Evolutionary conservation across 2,113 vertebrate genomes (phyloP).

Genomic region (Nothocercus julius): DNA sequence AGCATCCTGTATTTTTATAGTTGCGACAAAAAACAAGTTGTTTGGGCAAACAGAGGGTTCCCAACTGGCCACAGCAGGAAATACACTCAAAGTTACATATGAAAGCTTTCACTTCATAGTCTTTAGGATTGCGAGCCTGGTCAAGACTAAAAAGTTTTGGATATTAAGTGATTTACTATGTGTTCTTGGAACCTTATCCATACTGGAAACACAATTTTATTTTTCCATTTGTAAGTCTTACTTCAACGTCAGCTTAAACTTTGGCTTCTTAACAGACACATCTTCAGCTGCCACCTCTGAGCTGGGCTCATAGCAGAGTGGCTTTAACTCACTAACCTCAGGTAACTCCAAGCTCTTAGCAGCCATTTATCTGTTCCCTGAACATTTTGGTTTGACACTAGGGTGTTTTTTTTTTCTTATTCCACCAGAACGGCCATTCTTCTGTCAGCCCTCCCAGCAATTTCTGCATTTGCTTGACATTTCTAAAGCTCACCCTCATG

Average conservation of each 20-base stretch:
- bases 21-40: neutral
- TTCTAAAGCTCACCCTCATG: neutral
- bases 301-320: neutral
- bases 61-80: neutral
- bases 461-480: neutral
- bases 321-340: neutral
- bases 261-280: neutral
- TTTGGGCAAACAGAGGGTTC: neutral
- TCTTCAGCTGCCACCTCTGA: neutral
- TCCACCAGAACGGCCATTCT: neutral
- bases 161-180: neutral
- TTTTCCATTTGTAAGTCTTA: neutral
- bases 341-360: neutral
- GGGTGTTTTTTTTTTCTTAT: neutral
- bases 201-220: neutral
- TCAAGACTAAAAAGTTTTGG: neutral
- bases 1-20: neutral
- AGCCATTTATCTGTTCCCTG: neutral
- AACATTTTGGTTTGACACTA: neutral
- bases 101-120: neutral
- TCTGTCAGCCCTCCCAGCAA: neutral
- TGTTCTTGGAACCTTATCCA: neutral
- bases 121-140: neutral
- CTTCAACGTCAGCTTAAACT: neutral
- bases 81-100: neutral